phyloP scores from a whole-genome alignment of 2,113 vertebrate genomes.

The Toxotes jaculatrix region DNA sequence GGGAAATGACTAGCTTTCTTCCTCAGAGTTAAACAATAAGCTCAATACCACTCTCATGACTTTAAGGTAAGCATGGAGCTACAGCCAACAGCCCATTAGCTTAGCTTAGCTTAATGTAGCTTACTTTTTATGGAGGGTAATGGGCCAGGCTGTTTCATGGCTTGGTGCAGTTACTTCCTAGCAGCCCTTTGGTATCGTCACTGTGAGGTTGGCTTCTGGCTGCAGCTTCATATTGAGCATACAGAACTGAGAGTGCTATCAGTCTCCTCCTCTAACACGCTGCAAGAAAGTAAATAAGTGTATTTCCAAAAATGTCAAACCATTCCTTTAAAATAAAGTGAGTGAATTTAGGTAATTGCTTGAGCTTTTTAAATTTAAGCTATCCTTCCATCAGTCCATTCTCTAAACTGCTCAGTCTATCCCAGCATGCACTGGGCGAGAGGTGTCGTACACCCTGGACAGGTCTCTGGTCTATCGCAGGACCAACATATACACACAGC shows the following conservation, averaged over 20 bases:
- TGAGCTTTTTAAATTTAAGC: neutral
- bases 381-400: too few species aligned
- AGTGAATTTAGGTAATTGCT: neutral
- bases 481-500: too few species aligned
- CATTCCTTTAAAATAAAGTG: neutral
- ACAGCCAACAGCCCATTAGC: neutral
- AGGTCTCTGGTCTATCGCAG: too few species aligned
- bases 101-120: neutral
- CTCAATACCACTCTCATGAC: neutral
- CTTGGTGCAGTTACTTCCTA: neutral
- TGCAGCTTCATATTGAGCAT: too few species aligned
- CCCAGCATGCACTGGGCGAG: conserved; percentile 4
- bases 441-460: too few species aligned
- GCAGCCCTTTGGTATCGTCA: too few species aligned
- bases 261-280: too few species aligned
- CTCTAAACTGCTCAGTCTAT: neutral
- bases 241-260: too few species aligned
- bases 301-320: neutral
- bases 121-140: too few species aligned
- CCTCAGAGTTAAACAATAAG: neutral
- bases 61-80: neutral
- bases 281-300: neutral
- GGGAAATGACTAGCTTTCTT: neutral
- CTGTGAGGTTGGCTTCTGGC: too few species aligned
- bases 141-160: neutral